Percentiles rank a stretch among this genome's conserved stretches.
Conservation (phyloP, 2,888 invertebrate genomes). For the Arenicola marina region DNA sequence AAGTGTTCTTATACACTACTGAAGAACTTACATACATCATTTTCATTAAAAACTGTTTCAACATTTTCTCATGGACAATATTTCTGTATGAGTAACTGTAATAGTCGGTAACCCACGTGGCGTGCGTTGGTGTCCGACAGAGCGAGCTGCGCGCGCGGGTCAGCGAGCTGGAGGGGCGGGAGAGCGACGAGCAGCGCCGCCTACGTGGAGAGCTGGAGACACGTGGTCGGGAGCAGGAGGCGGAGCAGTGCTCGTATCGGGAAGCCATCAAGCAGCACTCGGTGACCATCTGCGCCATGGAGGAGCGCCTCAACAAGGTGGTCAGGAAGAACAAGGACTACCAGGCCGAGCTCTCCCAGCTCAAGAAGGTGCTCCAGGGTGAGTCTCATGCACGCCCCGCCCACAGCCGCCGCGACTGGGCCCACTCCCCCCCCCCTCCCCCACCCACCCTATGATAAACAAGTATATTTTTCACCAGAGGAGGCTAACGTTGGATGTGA, state of each 20-base stretch:
- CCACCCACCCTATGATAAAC: no score
- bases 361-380: slow-evolving; percentile 42
- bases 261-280: slow-evolving; percentile 60
- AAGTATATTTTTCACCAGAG: no score
- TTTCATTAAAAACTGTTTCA: no score
- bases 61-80: no score
- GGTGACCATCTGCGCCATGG: slow-evolving; percentile 59
- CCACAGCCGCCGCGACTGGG: not conserved
- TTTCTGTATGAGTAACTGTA: no score
- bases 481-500: no score
- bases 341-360: slow-evolving; percentile 42
- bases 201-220: no score
- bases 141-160: not conserved
- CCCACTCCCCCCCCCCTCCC: no score
- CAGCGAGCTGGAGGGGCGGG: not conserved
- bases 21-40: no score
- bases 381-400: not conserved
- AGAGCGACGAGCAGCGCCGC: not conserved
- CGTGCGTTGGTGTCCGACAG: no score
- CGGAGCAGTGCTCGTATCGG: not conserved
- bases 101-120: no score
- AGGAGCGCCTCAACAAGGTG: slow-evolving; percentile 45
- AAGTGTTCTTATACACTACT: no score
- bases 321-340: slow-evolving; percentile 55
- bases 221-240: not conserved